These are phyloP conservation scores for Phoeniculus purpureus DNA, from an alignment of 2,797 vertebrate genomes.

Conservation along the genomic window DNA sequence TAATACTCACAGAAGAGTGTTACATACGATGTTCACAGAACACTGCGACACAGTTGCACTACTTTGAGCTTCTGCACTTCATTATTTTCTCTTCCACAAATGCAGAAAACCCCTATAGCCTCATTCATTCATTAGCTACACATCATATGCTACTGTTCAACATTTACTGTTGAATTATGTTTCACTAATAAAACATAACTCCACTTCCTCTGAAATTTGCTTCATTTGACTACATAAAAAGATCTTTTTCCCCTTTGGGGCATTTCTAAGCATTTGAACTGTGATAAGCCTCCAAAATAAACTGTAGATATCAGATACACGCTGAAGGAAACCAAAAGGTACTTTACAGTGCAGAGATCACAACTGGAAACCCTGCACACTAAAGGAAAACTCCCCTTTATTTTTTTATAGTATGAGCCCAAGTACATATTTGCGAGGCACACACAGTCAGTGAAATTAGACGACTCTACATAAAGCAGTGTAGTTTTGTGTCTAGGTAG, in stretches of 20 bases:
- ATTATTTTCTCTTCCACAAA: neutral
- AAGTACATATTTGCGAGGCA: neutral
- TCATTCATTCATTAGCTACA: neutral
- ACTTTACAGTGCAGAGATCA: neutral
- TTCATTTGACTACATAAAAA: slow-evolving; percentile 33
- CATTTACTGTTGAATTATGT: neutral
- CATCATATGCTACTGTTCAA: neutral
- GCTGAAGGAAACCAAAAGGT: neutral
- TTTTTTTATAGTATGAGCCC: neutral
- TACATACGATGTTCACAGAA: neutral
- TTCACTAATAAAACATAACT: slow-evolving; percentile 52
- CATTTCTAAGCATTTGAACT: slow-evolving; percentile 31
- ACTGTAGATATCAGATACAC: neutral
- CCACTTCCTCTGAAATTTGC: slow-evolving; percentile 9
- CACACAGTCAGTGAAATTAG: slow-evolving; percentile 30
- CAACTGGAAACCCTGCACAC: neutral
- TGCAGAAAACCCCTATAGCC: neutral
- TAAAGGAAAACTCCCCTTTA: neutral
- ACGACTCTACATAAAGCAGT: neutral
- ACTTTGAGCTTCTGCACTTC: neutral
- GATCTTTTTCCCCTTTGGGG: neutral
- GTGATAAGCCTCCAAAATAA: slow-evolving; percentile 5
- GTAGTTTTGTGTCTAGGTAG: neutral
- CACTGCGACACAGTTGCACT: neutral
- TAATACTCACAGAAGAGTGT: neutral